These are phyloP conservation scores for Ochotona curzoniae DNA, from an alignment of 2,113 vertebrate species.

Conservation along the genomic window DNA sequence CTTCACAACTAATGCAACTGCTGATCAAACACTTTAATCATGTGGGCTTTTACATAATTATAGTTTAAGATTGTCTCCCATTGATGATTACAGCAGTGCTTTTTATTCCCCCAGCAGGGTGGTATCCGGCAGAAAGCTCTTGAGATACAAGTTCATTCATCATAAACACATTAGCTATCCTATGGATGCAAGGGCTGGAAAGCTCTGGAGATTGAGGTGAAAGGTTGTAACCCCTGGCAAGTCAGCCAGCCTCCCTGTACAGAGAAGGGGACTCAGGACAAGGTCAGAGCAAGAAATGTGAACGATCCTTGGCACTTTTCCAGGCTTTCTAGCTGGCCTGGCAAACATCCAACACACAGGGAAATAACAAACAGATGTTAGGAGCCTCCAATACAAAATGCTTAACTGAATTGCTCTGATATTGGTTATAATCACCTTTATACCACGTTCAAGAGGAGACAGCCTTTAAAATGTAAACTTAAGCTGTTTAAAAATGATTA, in stretches of 20 bases:
- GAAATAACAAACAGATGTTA: neutral
- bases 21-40: neutral
- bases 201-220: neutral
- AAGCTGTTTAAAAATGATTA: neutral
- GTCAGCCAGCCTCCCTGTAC: neutral
- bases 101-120: neutral
- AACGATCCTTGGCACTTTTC: neutral
- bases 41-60: neutral
- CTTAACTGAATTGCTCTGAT: neutral
- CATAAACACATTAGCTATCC: neutral
- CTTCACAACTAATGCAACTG: neutral
- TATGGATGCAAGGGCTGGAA: constrained; percentile 2
- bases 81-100: neutral
- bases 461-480: constrained; percentile 11
- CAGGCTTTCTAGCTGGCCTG: neutral
- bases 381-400: neutral
- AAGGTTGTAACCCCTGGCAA: neutral
- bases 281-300: neutral
- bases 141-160: neutral
- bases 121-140: neutral
- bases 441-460: constrained; percentile 16
- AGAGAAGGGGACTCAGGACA: too few species aligned
- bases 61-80: neutral
- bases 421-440: neutral
- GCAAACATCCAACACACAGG: neutral